Evolutionary conservation across 2,797 vertebrate species (phyloP).

Genomic region (Ceryle rudis): DNA sequence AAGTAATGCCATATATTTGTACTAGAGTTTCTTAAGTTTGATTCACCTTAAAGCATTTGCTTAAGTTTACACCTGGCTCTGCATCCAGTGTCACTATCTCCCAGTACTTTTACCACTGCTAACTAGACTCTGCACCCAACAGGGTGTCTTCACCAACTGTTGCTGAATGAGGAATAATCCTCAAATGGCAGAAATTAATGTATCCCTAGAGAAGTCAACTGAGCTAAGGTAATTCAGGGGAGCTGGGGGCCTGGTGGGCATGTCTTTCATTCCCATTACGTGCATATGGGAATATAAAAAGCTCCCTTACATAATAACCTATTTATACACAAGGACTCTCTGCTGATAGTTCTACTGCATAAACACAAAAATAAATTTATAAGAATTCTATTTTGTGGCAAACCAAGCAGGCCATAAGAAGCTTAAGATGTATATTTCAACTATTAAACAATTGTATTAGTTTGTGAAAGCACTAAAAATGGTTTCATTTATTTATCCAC

Average conservation of each 20-base stretch:
- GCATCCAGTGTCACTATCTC: background rate
- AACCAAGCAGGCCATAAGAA: background rate
- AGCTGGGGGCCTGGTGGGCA: background rate
- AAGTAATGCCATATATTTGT: background rate
- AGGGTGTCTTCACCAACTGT: background rate
- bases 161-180: background rate
- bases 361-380: background rate
- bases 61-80: background rate
- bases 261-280: background rate
- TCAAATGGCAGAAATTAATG: background rate
- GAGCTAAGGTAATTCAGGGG: background rate
- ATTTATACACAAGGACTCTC: background rate
- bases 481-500: slow-evolving; percentile 51
- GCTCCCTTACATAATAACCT: background rate
- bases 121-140: background rate
- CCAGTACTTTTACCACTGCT: background rate
- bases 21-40: background rate
- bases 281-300: background rate
- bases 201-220: background rate
- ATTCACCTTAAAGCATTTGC: background rate
- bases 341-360: background rate
- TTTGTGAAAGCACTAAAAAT: slow-evolving; percentile 51
- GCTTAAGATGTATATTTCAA: slow-evolving; percentile 27
- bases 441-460: slow-evolving; percentile 30
- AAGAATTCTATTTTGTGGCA: background rate